These are phyloP conservation scores for Bradysia coprophila DNA, from an alignment of 1,140 invertebrate genomes.

Conservation along the genomic window DNA sequence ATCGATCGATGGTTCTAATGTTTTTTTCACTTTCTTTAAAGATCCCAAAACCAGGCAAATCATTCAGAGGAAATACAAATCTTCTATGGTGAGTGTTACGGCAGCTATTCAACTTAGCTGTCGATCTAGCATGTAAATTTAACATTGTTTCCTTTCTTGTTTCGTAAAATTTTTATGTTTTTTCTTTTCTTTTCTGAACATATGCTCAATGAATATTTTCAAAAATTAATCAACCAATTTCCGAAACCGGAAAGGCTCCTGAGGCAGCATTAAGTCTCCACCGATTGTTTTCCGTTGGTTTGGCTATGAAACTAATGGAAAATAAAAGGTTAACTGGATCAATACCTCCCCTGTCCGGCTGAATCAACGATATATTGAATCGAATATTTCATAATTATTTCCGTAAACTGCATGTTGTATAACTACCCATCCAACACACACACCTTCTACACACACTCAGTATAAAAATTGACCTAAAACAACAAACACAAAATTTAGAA, in stretches of 20 bases:
- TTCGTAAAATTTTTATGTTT: slow-evolving; percentile 7
- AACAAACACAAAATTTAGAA: not conserved
- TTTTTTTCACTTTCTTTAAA: slow-evolving; percentile 32
- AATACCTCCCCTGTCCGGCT: too few relatives aligned
- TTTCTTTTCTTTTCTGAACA: slow-evolving; percentile 6
- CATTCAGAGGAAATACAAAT: slow-evolving; percentile 92
- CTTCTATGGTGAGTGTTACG: slow-evolving; percentile 89
- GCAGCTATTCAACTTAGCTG: too few relatives aligned
- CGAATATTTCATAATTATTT: too few relatives aligned
- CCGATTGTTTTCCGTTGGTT: slow-evolving; percentile 27
- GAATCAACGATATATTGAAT: too few relatives aligned
- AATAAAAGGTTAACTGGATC: slow-evolving; percentile 1
- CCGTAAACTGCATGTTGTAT: not conserved
- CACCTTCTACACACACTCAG: not conserved
- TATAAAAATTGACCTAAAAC: too few relatives aligned
- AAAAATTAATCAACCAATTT: too few relatives aligned
- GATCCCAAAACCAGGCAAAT: slow-evolving; percentile 96
- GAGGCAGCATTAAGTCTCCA: slow-evolving; percentile 27
- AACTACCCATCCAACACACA: not conserved
- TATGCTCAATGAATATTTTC: not conserved
- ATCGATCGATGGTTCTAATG: too few relatives aligned
- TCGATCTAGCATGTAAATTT: too few relatives aligned
- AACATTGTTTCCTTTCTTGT: too few relatives aligned
- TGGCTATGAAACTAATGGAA: slow-evolving; percentile 12
- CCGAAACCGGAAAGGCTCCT: slow-evolving; percentile 20